Conservation (phyloP, 2,797 vertebrate genomes). For the Neopelma chrysocephalum region DNA sequence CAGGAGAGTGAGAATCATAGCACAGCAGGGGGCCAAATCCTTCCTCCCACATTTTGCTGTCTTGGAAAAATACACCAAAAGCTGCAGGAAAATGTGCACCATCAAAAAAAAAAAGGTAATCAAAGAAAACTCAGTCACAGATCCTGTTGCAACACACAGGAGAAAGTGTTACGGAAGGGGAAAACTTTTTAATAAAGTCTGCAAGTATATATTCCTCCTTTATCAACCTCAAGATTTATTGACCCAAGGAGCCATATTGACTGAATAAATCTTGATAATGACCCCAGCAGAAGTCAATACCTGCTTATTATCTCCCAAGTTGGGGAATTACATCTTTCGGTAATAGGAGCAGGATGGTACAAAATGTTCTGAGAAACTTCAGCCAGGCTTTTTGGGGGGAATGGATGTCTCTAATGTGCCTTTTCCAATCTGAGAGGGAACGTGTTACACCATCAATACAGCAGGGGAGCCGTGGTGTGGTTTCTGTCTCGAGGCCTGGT, state of each 20-base stretch:
- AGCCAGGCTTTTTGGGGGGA: not conserved
- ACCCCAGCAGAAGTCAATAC: conserved; percentile 77
- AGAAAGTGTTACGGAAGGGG: conserved; percentile 42
- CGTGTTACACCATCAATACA: not conserved
- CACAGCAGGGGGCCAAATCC: not conserved
- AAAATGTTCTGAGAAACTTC: conserved; percentile 38
- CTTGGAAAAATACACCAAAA: not conserved
- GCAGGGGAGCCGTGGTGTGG: fast-evolving
- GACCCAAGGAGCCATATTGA: conserved; percentile 76
- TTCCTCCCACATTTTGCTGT: not conserved
- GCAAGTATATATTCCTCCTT: conserved; percentile 78
- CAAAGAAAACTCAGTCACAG: not conserved
- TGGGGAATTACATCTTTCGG: conserved; percentile 72
- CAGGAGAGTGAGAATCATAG: not conserved
- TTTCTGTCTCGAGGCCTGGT: not conserved
- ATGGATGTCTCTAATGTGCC: not conserved
- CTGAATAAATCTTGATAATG: conserved; percentile 83
- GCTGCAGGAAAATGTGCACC: not conserved
- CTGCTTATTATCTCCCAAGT: conserved; percentile 76
- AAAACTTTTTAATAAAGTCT: conserved; percentile 79
- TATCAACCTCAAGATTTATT: conserved; percentile 79
- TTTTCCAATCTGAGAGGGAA: not conserved
- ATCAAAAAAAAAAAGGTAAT: not conserved
- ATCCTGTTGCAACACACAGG: not conserved
- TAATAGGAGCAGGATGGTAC: conserved; percentile 59